Evolutionary conservation across 2,888 invertebrate species (phyloP).

Genomic region (Ariolimax columbianus): DNA sequence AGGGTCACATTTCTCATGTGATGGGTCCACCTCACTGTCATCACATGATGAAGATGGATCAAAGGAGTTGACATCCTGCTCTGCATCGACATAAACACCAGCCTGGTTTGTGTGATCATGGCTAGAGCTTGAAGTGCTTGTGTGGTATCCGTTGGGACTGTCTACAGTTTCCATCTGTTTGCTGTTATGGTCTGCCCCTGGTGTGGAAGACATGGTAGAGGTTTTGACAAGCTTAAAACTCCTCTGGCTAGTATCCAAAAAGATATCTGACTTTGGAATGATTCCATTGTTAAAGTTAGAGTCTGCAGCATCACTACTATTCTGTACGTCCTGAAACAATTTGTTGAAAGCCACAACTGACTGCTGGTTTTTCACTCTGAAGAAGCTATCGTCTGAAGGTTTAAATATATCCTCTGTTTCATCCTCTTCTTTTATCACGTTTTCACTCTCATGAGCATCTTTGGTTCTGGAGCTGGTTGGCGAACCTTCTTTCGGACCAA

Average conservation of each 20-base stretch:
- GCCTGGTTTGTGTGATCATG: neutral
- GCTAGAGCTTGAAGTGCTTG: neutral
- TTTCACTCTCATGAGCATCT: neutral
- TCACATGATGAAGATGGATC: neutral
- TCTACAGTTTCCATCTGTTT: neutral
- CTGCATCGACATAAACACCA: neutral
- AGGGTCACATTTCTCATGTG: neutral
- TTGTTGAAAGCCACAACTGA: slow-evolving; percentile 38
- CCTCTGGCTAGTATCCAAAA: slow-evolving; percentile 3
- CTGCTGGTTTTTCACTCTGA: slow-evolving; percentile 44
- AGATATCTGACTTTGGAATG: slow-evolving; percentile 22
- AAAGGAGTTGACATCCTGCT: neutral
- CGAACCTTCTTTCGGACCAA: neutral
- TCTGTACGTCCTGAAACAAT: slow-evolving; percentile 8
- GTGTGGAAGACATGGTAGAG: slow-evolving; percentile 7
- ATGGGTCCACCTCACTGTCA: neutral
- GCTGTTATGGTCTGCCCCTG: neutral
- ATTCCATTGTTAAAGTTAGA: slow-evolving; percentile 28
- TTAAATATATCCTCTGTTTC: slow-evolving; percentile 62
- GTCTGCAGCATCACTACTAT: slow-evolving; percentile 1
- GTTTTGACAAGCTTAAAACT: slow-evolving; percentile 32
- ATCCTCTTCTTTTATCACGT: slow-evolving; percentile 31
- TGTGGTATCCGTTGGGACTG: slow-evolving; percentile 15
- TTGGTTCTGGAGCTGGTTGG: neutral
- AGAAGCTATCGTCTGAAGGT: slow-evolving; percentile 58